These are phyloP conservation scores for Acromyrmex charruanus DNA, from an alignment of 1,140 invertebrate genomes.

Conservation along the genomic window DNA sequence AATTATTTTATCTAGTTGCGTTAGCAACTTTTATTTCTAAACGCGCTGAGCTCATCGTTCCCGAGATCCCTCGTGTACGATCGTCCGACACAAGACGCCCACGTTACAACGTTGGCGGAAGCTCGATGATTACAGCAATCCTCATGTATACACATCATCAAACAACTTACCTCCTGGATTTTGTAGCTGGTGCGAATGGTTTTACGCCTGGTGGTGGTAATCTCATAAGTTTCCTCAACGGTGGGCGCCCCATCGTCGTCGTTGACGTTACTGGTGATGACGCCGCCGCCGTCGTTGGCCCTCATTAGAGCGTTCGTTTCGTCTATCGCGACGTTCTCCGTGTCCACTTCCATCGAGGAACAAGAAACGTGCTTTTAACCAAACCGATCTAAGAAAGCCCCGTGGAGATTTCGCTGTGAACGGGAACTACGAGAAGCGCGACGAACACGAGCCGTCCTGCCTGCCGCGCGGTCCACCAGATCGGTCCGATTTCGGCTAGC, in stretches of 20 bases:
- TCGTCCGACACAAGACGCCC: slow-evolving; percentile 46
- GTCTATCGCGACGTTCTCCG: slow-evolving; percentile 77
- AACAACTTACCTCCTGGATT: slow-evolving; percentile 89
- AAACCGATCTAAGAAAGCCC: background rate
- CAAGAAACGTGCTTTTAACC: background rate
- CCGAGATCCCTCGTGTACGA: background rate
- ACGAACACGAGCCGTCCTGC: background rate
- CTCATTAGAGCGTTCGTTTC: slow-evolving; percentile 77
- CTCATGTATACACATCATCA: background rate
- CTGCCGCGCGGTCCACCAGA: slow-evolving; percentile 6
- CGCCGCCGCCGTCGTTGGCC: slow-evolving; percentile 33
- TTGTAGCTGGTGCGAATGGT: slow-evolving; percentile 89
- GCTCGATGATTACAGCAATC: slow-evolving; percentile 35
- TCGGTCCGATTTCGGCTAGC: slow-evolving; percentile 28
- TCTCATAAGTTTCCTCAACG: slow-evolving; percentile 85
- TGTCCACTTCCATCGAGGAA: slow-evolving; percentile 65
- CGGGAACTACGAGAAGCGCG: background rate
- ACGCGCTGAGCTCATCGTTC: background rate
- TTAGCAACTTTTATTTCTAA: background rate
- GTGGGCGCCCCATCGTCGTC: slow-evolving; percentile 78
- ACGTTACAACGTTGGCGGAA: slow-evolving; percentile 43
- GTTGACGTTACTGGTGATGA: slow-evolving; percentile 46
- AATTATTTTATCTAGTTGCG: background rate
- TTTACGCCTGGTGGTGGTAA: slow-evolving; percentile 88
- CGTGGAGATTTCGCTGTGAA: slow-evolving; percentile 5